Evolutionary conservation across 2,888 invertebrate species (phyloP).

Genomic region (Myathropa florea): DNA sequence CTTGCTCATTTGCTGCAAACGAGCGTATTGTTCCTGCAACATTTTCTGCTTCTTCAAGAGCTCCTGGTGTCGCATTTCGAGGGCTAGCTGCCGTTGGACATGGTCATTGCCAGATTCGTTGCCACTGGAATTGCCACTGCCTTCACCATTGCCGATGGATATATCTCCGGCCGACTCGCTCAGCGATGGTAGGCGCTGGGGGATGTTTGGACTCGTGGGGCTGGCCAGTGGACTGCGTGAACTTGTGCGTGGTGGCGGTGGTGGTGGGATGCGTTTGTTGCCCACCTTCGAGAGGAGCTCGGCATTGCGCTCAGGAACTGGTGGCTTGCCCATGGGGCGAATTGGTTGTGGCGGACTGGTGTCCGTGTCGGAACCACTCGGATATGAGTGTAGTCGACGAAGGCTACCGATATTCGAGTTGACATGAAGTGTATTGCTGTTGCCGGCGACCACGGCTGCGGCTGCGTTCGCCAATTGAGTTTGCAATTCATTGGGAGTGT

Average conservation of each 20-base stretch:
- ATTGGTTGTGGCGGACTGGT: conserved; percentile 88
- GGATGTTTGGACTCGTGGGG: conserved; percentile 88
- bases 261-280: conserved; percentile 90
- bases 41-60: conserved; percentile 92
- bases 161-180: conserved; percentile 77
- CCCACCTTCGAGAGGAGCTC: conserved; percentile 88
- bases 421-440: conserved; percentile 77
- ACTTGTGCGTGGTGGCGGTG: conserved; percentile 95
- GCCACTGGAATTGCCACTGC: conserved; percentile 85
- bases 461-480: conserved; percentile 70
- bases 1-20: conserved; percentile 92
- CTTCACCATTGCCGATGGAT: conserved; percentile 71
- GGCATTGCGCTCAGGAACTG: conserved; percentile 90
- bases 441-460: conserved; percentile 79
- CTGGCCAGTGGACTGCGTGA: conserved; percentile 93
- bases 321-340: conserved; percentile 86
- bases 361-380: conserved; percentile 92
- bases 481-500: conserved; percentile 75
- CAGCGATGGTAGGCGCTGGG: conserved; percentile 82
- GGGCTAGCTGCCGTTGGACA: conserved; percentile 86
- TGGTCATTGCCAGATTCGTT: conserved; percentile 90
- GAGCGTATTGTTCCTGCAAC: conserved; percentile 94
- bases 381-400: conserved; percentile 91
- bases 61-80: conserved; percentile 94
- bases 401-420: conserved; percentile 82